These are phyloP conservation scores for Microplitis manilae DNA, from an alignment of 2,888 invertebrate species.

Conservation along the genomic window DNA sequence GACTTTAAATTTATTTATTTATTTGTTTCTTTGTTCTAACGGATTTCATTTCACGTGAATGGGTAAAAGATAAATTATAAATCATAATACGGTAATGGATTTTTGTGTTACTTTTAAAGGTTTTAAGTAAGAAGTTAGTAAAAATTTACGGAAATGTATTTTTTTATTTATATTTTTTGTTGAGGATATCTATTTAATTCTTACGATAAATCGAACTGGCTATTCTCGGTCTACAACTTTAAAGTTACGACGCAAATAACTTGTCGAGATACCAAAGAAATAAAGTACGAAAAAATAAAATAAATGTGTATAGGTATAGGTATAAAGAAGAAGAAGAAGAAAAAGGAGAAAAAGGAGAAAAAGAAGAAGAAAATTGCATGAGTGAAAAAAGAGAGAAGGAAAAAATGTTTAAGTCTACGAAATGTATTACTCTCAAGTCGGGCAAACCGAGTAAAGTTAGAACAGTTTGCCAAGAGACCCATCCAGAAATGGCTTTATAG, in stretches of 20 bases:
- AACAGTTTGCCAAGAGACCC: conserved; percentile 37
- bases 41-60: too few species aligned
- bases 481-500: conserved; percentile 27
- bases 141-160: background rate
- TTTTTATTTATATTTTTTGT: background rate
- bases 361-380: background rate
- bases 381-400: conserved; percentile 7
- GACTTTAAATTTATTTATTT: background rate
- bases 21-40: background rate
- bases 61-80: background rate
- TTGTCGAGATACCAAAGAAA: conserved; percentile 16
- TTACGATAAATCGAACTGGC: conserved; percentile 28
- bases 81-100: background rate
- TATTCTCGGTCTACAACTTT: conserved; percentile 24
- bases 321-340: conserved; percentile 9
- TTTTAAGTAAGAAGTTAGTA: background rate
- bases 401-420: conserved; percentile 23
- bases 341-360: background rate
- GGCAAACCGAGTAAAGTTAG: conserved; percentile 30
- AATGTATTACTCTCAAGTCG: conserved; percentile 38
- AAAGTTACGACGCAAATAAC: conserved; percentile 26
- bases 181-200: conserved; percentile 28
- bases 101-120: background rate
- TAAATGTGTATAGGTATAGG: conserved; percentile 17
- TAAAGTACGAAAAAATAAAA: conserved; percentile 11